Evolutionary conservation across 53 echinoderm and acorn worm genomes (phyloP).

Genomic region (Arbacia lixula): DNA sequence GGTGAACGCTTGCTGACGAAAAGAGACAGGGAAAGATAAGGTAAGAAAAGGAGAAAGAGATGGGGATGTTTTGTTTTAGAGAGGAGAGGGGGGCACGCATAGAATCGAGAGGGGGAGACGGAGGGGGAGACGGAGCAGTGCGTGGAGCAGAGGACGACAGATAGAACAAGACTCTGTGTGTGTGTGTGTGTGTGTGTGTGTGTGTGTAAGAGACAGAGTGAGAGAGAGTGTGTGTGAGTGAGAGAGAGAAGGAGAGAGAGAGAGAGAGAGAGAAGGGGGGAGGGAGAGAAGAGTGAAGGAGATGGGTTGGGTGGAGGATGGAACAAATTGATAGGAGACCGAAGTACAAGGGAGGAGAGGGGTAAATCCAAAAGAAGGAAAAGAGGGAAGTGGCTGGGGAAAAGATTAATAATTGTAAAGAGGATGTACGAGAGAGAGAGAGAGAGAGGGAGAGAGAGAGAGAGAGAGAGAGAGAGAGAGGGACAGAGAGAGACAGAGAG

Average conservation of each 20-base stretch:
- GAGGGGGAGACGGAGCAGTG: too few relatives aligned
- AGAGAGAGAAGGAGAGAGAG: neutral
- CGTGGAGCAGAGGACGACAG: too few relatives aligned
- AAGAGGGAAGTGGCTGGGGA: neutral
- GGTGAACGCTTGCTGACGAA: too few relatives aligned
- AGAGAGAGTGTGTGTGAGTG: neutral
- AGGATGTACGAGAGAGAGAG: neutral
- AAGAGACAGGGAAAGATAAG: too few relatives aligned
- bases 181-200: too few relatives aligned
- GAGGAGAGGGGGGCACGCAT: too few relatives aligned
- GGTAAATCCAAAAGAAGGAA: neutral
- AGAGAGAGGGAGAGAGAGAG: slow-evolving; percentile 12
- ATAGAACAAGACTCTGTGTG: too few relatives aligned
- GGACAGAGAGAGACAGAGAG: slow-evolving; percentile 8
- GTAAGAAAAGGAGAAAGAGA: too few relatives aligned
- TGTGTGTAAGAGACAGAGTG: too few relatives aligned
- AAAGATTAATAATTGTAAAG: neutral
- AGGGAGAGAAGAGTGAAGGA: neutral
- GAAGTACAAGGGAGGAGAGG: neutral
- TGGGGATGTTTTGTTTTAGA: too few relatives aligned
- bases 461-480: neutral
- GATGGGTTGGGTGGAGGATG: neutral
- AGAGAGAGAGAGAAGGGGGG: neutral
- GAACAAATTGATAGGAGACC: neutral
- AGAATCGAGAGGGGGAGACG: too few relatives aligned